Evolutionary conservation across 2,888 invertebrate species (phyloP).

Genomic region (Mycalesis mineus): DNA sequence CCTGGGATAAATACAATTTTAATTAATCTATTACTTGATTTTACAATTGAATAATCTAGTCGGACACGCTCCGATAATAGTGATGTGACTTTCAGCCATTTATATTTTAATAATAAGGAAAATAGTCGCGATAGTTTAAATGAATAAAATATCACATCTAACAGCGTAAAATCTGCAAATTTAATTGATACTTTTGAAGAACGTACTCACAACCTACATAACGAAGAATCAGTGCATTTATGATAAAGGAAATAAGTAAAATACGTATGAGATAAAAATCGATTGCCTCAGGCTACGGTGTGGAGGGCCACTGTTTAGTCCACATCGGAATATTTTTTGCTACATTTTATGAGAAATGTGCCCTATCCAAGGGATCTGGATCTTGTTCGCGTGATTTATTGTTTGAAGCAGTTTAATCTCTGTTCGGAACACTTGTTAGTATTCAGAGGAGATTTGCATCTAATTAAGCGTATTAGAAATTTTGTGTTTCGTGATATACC

Average conservation of each 20-base stretch:
- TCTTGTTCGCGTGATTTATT: slow-evolving; percentile 67
- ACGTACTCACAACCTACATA: too few relatives aligned
- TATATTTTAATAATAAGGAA: too few relatives aligned
- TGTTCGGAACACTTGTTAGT: slow-evolving; percentile 63
- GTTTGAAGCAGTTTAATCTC: slow-evolving; percentile 42
- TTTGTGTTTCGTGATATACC: slow-evolving; percentile 50
- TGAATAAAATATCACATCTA: too few relatives aligned
- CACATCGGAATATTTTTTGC: slow-evolving; percentile 55
- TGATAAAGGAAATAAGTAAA: slow-evolving; percentile 53
- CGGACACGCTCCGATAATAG: too few relatives aligned
- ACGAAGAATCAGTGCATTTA: slow-evolving; percentile 61
- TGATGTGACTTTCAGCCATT: too few relatives aligned
- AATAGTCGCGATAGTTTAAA: too few relatives aligned
- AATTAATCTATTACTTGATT: too few relatives aligned
- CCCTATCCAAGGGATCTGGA: slow-evolving; percentile 62
- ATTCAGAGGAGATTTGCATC: slow-evolving; percentile 69
- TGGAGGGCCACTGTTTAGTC: slow-evolving; percentile 70
- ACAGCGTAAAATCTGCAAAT: too few relatives aligned
- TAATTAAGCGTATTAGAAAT: slow-evolving; percentile 57
- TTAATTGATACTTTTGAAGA: too few relatives aligned
- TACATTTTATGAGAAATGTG: slow-evolving; percentile 49
- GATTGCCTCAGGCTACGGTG: slow-evolving; percentile 50
- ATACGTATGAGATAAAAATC: slow-evolving; percentile 51
- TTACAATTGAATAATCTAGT: too few relatives aligned
- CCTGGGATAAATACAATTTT: too few relatives aligned